phyloP scores from a whole-genome alignment of 2,797 vertebrate species.

The Sparidentex hasta region DNA sequence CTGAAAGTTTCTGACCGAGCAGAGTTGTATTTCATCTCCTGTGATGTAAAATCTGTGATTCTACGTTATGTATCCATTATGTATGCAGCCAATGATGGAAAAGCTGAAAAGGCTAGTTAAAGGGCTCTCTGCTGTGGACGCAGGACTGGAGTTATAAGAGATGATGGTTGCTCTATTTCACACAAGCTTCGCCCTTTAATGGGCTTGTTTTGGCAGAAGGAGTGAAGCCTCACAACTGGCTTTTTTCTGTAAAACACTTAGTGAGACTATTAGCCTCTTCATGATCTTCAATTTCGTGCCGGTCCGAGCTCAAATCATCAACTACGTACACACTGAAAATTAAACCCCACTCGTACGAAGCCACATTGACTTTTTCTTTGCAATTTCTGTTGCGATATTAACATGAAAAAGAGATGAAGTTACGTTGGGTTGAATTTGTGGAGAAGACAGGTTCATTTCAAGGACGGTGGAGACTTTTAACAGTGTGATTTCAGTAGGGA shows the following conservation, averaged over 20 bases:
- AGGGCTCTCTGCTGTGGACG: slow-evolving; percentile 9
- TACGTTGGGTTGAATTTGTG: not conserved
- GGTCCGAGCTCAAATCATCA: slow-evolving; percentile 28
- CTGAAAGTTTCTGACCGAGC: slow-evolving; percentile 15
- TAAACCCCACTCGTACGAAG: not conserved
- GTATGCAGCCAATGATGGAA: slow-evolving; percentile 34
- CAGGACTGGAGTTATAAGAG: slow-evolving; percentile 29
- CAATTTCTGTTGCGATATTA: not conserved
- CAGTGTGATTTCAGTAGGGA: not conserved
- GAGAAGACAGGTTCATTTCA: not conserved
- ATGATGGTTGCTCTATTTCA: slow-evolving; percentile 43
- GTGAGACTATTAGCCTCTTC: slow-evolving; percentile 40
- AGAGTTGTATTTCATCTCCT: slow-evolving; percentile 9
- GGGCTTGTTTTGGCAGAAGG: slow-evolving; percentile 46
- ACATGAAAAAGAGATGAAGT: slow-evolving; percentile 1
- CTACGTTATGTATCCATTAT: slow-evolving; percentile 31
- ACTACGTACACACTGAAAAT: slow-evolving; percentile 17
- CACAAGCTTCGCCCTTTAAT: slow-evolving; percentile 49
- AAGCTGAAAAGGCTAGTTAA: slow-evolving; percentile 14
- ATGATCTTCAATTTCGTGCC: slow-evolving; percentile 44
- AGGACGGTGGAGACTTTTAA: not conserved
- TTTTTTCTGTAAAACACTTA: slow-evolving; percentile 44
- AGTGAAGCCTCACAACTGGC: slow-evolving; percentile 36
- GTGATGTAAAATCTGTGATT: slow-evolving; percentile 16
- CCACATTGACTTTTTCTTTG: not conserved